phyloP scores from a whole-genome alignment of 53 echinoderm and acorn worm species.

The Holothuria leucospilota region DNA sequence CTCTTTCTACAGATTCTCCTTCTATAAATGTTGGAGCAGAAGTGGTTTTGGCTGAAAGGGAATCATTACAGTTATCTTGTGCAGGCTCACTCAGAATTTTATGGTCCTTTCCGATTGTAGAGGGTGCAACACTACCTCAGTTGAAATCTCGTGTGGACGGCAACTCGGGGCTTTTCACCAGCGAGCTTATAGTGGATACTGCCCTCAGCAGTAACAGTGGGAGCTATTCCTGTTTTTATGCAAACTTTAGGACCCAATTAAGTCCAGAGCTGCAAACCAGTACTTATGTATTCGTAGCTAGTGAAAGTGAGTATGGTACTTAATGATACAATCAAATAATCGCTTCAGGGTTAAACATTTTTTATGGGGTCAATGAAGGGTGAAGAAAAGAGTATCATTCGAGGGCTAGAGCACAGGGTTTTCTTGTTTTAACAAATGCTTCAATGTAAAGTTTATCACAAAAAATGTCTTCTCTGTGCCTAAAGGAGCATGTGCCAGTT shows the following conservation, averaged over 20 bases:
- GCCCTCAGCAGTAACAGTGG: slow-evolving; percentile 13
- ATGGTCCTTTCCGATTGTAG: slow-evolving; percentile 35
- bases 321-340: too few relatives aligned
- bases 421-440: too few relatives aligned
- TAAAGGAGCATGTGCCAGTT: too few relatives aligned
- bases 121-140: not conserved
- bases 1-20: slow-evolving; percentile 1
- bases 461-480: too few relatives aligned
- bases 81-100: slow-evolving; percentile 28
- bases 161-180: not conserved
- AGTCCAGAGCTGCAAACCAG: slow-evolving; percentile 16
- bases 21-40: slow-evolving; percentile 12
- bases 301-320: not conserved
- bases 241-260: slow-evolving; percentile 9
- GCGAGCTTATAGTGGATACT: not conserved
- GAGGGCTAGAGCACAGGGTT: too few relatives aligned
- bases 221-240: slow-evolving; percentile 31
- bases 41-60: slow-evolving; percentile 22
- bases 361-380: too few relatives aligned
- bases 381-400: too few relatives aligned
- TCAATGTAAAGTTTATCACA: too few relatives aligned
- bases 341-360: too few relatives aligned
- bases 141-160: slow-evolving; percentile 10
- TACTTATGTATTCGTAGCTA: slow-evolving; percentile 13
- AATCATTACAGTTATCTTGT: slow-evolving; percentile 3